Conservation (phyloP, 2,888 invertebrate species). For the Charanyca ferruginea region DNA sequence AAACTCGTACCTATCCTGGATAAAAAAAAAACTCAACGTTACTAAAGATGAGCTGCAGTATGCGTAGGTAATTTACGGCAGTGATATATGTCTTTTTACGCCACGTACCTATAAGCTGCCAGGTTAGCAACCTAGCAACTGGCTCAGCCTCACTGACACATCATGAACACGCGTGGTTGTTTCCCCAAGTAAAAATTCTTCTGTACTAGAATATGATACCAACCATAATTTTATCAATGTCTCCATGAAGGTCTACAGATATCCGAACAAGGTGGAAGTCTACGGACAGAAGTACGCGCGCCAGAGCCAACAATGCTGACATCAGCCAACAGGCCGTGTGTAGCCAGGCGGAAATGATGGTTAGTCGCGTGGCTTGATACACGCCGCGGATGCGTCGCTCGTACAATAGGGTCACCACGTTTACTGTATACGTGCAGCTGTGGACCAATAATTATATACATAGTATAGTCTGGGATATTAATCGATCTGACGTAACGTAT, state of each 20-base stretch:
- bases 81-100: too few relatives aligned
- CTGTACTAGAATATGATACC: slow-evolving; percentile 54
- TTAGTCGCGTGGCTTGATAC: slow-evolving; percentile 83
- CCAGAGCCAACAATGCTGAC: slow-evolving; percentile 76
- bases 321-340: slow-evolving; percentile 85
- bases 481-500: too few relatives aligned
- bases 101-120: too few relatives aligned
- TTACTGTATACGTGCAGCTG: slow-evolving; percentile 84
- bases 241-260: slow-evolving; percentile 76
- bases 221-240: slow-evolving; percentile 84
- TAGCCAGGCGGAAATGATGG: slow-evolving; percentile 84
- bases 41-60: too few relatives aligned
- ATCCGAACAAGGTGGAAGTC: slow-evolving; percentile 85
- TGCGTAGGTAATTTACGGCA: too few relatives aligned
- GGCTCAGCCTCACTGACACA: too few relatives aligned
- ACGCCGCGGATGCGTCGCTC: slow-evolving; percentile 86
- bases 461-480: too few relatives aligned
- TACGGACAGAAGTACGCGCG: slow-evolving; percentile 79
- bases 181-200: not conserved
- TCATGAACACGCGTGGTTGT: too few relatives aligned
- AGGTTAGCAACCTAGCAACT: too few relatives aligned
- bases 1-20: too few relatives aligned
- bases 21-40: too few relatives aligned
- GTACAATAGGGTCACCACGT: slow-evolving; percentile 84
- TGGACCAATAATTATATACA: too few relatives aligned